Evolutionary conservation across 2,888 invertebrate genomes (phyloP).

Genomic region (Watsonalla cultraria): DNA sequence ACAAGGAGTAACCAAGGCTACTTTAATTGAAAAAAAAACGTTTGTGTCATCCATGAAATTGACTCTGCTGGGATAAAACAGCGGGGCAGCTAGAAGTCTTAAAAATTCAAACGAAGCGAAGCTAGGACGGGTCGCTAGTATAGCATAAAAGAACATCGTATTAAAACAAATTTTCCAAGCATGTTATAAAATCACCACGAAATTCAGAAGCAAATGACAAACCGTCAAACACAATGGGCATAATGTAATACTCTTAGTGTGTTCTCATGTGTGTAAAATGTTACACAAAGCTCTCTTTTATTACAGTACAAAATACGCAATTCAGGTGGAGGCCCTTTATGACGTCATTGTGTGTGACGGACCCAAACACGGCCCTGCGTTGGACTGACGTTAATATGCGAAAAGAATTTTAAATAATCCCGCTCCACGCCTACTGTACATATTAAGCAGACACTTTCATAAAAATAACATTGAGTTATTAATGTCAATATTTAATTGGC

Average conservation of each 20-base stretch:
- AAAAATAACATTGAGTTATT: background rate
- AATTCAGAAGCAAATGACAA: background rate
- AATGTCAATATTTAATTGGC: too few species aligned
- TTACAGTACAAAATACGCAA: slow-evolving; percentile 2
- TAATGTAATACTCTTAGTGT: background rate
- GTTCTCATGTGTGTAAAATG: background rate
- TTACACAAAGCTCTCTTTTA: background rate
- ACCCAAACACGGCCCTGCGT: background rate
- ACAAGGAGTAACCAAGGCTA: too few species aligned
- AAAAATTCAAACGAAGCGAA: too few species aligned
- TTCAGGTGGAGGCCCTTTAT: background rate
- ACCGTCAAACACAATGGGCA: background rate
- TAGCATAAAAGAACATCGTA: too few species aligned
- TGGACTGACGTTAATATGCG: background rate
- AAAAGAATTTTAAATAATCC: slow-evolving; percentile 2
- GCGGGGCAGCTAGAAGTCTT: too few species aligned
- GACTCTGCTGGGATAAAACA: too few species aligned
- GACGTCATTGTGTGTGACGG: slow-evolving; percentile 1
- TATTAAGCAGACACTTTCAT: background rate
- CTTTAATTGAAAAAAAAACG: too few species aligned
- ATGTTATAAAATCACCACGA: background rate
- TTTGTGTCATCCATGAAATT: too few species aligned
- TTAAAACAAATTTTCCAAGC: background rate
- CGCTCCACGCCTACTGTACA: background rate
- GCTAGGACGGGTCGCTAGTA: too few species aligned